These are phyloP conservation scores for Azemiops feae DNA, from an alignment of 2,113 vertebrate species.

Conservation along the genomic window DNA sequence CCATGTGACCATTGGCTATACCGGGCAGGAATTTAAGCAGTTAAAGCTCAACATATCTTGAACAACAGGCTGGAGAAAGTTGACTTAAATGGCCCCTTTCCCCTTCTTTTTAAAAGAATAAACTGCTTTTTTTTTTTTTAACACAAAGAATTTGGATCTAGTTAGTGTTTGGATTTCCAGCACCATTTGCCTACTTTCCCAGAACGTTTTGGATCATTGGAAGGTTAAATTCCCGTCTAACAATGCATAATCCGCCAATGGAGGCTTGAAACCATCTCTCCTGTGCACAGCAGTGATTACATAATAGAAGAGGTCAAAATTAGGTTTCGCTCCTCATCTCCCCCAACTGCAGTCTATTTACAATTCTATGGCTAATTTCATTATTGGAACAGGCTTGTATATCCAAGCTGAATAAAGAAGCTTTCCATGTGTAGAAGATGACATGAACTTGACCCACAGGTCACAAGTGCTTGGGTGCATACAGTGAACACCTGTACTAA, in stretches of 20 bases:
- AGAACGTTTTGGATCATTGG: conserved; percentile 5
- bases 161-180: neutral
- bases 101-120: neutral
- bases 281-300: conserved; percentile 30
- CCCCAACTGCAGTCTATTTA: conserved; percentile 50
- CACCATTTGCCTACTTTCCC: neutral
- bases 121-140: neutral
- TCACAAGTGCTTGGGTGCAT: conserved; percentile 52
- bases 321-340: conserved; percentile 37
- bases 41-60: neutral
- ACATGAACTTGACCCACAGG: conserved; percentile 51
- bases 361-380: conserved; percentile 55
- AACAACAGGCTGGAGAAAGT: neutral
- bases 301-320: conserved; percentile 52
- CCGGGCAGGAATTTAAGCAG: neutral
- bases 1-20: neutral
- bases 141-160: neutral
- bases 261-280: conserved; percentile 21
- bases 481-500: conserved; percentile 64
- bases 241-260: neutral
- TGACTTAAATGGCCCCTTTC: neutral
- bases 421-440: conserved; percentile 55
- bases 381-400: conserved; percentile 45
- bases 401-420: conserved; percentile 51
- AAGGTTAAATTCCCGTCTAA: conserved; percentile 17